These are phyloP conservation scores for Mesoligia furuncula DNA, from an alignment of 2,888 invertebrate species.

Conservation along the genomic window DNA sequence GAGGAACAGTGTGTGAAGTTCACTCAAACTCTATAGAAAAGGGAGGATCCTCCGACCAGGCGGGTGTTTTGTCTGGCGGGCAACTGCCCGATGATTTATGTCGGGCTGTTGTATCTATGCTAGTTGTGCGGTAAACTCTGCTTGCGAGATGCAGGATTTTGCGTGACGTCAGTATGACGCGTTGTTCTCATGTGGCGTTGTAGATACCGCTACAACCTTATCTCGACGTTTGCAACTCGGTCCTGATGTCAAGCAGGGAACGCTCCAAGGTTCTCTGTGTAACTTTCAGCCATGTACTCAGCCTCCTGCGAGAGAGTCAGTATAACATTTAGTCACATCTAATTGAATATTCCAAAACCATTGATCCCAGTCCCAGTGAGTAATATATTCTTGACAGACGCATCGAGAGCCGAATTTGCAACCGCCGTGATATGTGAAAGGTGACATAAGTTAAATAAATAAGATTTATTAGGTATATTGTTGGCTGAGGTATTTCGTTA, in stretches of 20 bases:
- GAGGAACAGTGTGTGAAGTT: too few relatives aligned
- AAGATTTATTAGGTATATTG: slow-evolving; percentile 7
- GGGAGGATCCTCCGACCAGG: too few relatives aligned
- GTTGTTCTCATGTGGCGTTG: too few relatives aligned
- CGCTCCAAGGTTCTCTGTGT: background rate
- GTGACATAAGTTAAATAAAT: slow-evolving; percentile 39
- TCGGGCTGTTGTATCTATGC: too few relatives aligned
- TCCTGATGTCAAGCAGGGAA: background rate
- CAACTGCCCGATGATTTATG: too few relatives aligned
- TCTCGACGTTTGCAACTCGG: background rate
- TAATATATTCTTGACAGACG: slow-evolving; percentile 27
- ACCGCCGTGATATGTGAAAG: slow-evolving; percentile 56
- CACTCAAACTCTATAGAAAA: too few relatives aligned
- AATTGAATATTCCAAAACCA: slow-evolving; percentile 6
- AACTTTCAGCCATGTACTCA: background rate
- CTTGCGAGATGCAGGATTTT: too few relatives aligned
- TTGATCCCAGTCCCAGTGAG: slow-evolving; percentile 22
- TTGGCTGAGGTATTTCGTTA: slow-evolving; percentile 19
- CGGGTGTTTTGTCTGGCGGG: too few relatives aligned
- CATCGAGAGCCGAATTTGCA: slow-evolving; percentile 28
- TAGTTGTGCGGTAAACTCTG: too few relatives aligned
- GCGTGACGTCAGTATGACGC: too few relatives aligned
- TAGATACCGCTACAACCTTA: too few relatives aligned
- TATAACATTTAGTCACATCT: background rate
- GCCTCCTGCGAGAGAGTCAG: background rate